Percentiles rank a stretch among this genome's conserved stretches.
These are phyloP conservation scores for Astatotilapia flaviijosephi DNA, from an alignment of 2,113 vertebrate species.

Conservation along the genomic window DNA sequence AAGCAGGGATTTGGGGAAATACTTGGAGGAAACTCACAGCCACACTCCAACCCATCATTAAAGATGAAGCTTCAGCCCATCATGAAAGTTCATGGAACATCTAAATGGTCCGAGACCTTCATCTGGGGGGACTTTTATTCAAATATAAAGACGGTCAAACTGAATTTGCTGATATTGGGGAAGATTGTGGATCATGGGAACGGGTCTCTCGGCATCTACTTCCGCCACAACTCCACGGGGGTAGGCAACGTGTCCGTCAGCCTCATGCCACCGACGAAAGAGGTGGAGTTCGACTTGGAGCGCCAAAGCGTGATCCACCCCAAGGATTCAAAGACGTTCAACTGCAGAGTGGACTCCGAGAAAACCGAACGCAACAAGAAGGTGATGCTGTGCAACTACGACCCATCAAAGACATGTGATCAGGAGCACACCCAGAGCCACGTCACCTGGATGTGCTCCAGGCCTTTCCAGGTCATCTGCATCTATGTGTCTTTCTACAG, in stretches of 20 bases:
- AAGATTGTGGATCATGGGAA: constrained; percentile 91
- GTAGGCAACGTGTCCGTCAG: constrained; percentile 88
- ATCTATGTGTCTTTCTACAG: constrained; percentile 90
- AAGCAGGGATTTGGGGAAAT: constrained; percentile 23
- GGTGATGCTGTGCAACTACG: constrained; percentile 83
- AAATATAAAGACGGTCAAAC: constrained; percentile 88
- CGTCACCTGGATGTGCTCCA: constrained; percentile 85
- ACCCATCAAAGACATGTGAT: constrained; percentile 83
- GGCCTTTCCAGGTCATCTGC: constrained; percentile 84
- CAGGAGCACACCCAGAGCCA: constrained; percentile 83
- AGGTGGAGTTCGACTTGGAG: constrained; percentile 83
- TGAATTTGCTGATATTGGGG: constrained; percentile 86
- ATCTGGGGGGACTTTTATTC: constrained; percentile 91
- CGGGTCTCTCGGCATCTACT: constrained; percentile 84
- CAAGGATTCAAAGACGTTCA: constrained; percentile 90
- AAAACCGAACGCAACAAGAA: constrained; percentile 81
- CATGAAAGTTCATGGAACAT: constrained; percentile 16
- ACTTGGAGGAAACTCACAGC: neutral
- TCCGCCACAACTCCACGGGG: constrained; percentile 87
- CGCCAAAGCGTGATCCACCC: constrained; percentile 86
- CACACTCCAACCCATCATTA: neutral
- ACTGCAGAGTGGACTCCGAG: constrained; percentile 86
- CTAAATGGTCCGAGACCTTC: constrained; percentile 78
- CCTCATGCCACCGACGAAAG: constrained; percentile 81
- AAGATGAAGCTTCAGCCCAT: constrained; percentile 25